Conservation (phyloP, 2,888 invertebrate genomes). For the Brachyopa scutellaris region DNA sequence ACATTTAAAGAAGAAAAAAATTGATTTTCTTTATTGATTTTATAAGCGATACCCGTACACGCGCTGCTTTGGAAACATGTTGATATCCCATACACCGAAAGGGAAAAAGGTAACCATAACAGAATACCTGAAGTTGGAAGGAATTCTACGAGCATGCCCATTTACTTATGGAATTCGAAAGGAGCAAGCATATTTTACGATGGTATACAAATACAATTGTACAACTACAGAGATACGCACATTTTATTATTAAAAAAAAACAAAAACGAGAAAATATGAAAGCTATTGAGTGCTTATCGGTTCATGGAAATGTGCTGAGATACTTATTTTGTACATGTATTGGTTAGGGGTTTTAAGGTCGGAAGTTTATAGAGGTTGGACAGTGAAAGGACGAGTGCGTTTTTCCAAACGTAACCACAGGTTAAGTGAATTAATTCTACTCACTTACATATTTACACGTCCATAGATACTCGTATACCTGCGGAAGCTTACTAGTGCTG, state of each 20-base stretch:
- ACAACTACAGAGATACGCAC: not conserved
- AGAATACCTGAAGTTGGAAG: conserved; percentile 12
- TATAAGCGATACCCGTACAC: not conserved
- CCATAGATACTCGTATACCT: too few species aligned
- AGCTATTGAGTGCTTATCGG: conserved; percentile 26
- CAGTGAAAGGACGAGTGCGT: not conserved
- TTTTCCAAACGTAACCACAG: not conserved
- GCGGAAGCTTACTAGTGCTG: not conserved
- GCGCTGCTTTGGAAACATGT: not conserved
- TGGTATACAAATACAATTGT: not conserved
- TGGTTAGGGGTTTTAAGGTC: not conserved
- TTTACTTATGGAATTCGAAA: conserved; percentile 16
- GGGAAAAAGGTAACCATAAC: not conserved
- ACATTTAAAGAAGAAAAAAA: conserved; percentile 23
- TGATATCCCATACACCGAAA: not conserved
- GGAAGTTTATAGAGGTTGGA: not conserved
- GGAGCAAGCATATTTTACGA: not conserved
- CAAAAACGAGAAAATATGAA: conserved; percentile 4
- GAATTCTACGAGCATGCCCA: conserved; percentile 21
- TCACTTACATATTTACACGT: not conserved
- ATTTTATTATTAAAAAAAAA: conserved; percentile 2
- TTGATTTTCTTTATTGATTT: conserved; percentile 41
- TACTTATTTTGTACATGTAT: not conserved
- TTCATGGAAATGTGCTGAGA: conserved; percentile 5
- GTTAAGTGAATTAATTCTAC: not conserved